Percentiles rank a stretch among this genome's conserved stretches.
phyloP scores from a whole-genome alignment of 2,888 invertebrate species.

The Watsonalla cultraria region DNA sequence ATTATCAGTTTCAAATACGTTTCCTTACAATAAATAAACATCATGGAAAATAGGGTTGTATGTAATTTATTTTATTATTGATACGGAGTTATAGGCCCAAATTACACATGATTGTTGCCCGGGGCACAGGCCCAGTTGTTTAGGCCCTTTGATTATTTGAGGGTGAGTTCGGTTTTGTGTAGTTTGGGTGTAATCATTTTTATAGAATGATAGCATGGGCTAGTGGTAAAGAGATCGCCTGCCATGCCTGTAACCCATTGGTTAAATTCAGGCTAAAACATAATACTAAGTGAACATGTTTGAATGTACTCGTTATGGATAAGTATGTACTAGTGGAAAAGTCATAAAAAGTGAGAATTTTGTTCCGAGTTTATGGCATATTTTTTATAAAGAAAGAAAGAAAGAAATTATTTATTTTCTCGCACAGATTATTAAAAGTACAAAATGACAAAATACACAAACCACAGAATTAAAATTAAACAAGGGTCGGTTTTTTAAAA shows the following conservation, averaged over 20 bases:
- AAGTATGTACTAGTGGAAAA: no score
- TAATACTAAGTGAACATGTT: background rate
- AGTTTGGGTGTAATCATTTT: background rate
- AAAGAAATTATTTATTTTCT: no score
- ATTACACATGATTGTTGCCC: constrained; percentile 66
- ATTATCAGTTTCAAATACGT: no score
- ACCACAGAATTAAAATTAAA: no score
- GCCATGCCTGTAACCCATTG: background rate
- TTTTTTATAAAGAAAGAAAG: no score
- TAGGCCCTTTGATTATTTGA: constrained; percentile 33
- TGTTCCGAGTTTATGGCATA: no score
- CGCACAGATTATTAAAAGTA: no score
- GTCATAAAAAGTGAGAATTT: no score
- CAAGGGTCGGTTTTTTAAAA: no score
- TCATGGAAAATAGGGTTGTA: constrained; percentile 34
- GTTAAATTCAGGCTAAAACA: no score
- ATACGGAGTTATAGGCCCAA: constrained; percentile 69
- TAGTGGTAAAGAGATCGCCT: background rate
- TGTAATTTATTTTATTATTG: constrained; percentile 71
- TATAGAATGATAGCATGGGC: background rate
- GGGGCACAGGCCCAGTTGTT: constrained; percentile 22
- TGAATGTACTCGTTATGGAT: background rate
- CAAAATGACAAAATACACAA: no score
- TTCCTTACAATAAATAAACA: background rate
- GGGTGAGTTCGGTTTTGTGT: constrained; percentile 22